Base-by-base conservation (phyloP, 1,140 invertebrate species). In the Drosophila tani region DNA sequence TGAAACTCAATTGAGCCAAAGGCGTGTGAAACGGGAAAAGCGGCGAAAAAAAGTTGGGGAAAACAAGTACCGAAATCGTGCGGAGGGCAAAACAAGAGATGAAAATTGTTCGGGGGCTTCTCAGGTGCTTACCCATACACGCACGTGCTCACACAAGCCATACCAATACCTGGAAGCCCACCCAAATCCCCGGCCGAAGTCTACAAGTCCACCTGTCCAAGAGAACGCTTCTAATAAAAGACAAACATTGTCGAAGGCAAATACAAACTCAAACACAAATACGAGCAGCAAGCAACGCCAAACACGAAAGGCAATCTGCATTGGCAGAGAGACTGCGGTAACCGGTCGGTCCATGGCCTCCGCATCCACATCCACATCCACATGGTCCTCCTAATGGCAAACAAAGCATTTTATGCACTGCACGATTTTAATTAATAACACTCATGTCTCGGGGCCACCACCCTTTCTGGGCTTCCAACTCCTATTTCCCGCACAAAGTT, bases 401-500 rank as follows among this genome's bases (percentile, higher is more conserved):
- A 77, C 82, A 83, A 88, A 73, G 81, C 70, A 66, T 85, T 85
- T 91, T 67, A 91, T 91, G 79, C 88, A 78, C 69, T 79, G 84
- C 88, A 91, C 88, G 88, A 91, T 88, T 91, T 91, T 91, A 91
- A 91, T 91, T 91, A 91, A 91, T 91, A 91, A 81, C 81, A 81
- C 83, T 90, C 81, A 79, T 82, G 81, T 74, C 45, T 53, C 17
- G 55, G 19, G 46, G 19, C 47, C 27, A 19, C 49, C 53, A 41
- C 17, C 35, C 45, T 15, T 11, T 35, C 6, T 4, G 21, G 21
- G 41, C 17, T 46, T 12, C 29, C 45, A 51, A 40, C 56, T 53
- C 21, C 45, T 38, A 41, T 51, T 43, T 49, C 8, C 41, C 3
- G 6, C 62, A 29, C 29, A 29, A 11, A 40, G 35, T 21, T 21